Evolutionary conservation across 2,113 vertebrate genomes (phyloP), one percentile per base, ranked within the genome.

Genomic region (Bolborhynchus lineola): DNA sequence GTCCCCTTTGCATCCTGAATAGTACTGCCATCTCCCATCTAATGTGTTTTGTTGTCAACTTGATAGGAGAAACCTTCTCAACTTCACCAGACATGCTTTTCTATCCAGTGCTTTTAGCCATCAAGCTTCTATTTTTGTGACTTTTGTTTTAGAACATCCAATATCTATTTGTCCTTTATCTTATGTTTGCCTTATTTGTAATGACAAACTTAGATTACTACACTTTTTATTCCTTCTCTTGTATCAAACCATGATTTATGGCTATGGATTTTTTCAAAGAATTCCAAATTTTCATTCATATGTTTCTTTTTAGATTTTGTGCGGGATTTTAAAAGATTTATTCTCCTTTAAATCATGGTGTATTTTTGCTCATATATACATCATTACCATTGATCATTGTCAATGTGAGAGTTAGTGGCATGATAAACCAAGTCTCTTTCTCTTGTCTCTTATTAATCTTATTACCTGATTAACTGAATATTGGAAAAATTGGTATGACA

Each of bases 341-440:
- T 65, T 44, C 28, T 76, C 50, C 41, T 80, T 93, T 86, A 77
- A 70, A 70, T 74, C 68, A 74, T 1, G 0, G 8, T 33, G 37
- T 33, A 77, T 57, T 39, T 49, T 7, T 63, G 25, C 2, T 1
- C 37, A 63, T 67, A 74, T 11, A 72, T 23, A 67, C 68, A 92
- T 90, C 63, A 93, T 95, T 95, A 94, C 63, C 62, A 83, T 94
- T 70, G 41, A 57, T 94, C 86, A 92, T 26, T 90, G 88, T 88
- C 91, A 95, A 81, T 33, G 12, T 81, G 31, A 90, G 76, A 41
- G 50, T 63, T 76, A 90, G 67, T 80, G 53, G 52, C 33, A 82
- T 53, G 64, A 86, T 57, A 83, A 95, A 86, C 35, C 76, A 83
- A 63, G 90, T 59, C 25, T 88, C 82, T 93, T 86, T 2, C 11